Evolutionary conservation across 2,888 invertebrate species (phyloP), one percentile per base, ranked within the genome.

Genomic region (Tachina lurida): DNA sequence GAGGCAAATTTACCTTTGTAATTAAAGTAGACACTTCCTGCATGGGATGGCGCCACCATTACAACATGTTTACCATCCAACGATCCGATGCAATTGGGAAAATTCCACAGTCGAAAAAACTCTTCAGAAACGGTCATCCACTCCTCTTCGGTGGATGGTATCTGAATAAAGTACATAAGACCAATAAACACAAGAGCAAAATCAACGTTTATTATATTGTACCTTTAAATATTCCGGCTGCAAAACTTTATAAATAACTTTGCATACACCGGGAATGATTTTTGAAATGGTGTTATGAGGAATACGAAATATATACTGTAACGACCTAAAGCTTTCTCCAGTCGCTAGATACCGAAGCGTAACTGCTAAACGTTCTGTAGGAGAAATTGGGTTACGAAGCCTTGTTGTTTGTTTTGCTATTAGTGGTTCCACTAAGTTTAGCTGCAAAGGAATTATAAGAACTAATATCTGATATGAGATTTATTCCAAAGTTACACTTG

Each of bases 221-320:
- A 62, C 62, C 41, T 62, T 62, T 17, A 62, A 41, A 62, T 62
- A 62, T 10, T 41, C 43, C 41, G 43, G 41, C 10, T 62, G 41
- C 41, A 62, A 41, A 10, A 62, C n/a, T 41, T 62, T 62, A 4
- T 62, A 41, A 41, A 62, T 41, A 43, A 10, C 41, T 15, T 17
- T 10, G 13, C 58, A 58, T 43, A 43, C 17, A 13, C 22, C 62
- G 4, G 41, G 41, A 41, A 41, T 62, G n/a, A 62, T 62, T 39
- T 31, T 31, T 10, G 17, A 62, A 41, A 62, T 43, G n/a, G 43
- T 62, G 17, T 41, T 62, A 17, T 62, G 62, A 10, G 43, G 62
- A 41, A 62, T 43, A 17, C 43, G 39, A 17, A 62, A 62, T 17
- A 43, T 31, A 41, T 43, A 62, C 10, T 19, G 56, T 10, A 22